Percentiles rank a stretch among this genome's conserved stretches.
phyloP scores from a whole-genome alignment of 2,113 vertebrate species.

The Bolborhynchus lineola region DNA sequence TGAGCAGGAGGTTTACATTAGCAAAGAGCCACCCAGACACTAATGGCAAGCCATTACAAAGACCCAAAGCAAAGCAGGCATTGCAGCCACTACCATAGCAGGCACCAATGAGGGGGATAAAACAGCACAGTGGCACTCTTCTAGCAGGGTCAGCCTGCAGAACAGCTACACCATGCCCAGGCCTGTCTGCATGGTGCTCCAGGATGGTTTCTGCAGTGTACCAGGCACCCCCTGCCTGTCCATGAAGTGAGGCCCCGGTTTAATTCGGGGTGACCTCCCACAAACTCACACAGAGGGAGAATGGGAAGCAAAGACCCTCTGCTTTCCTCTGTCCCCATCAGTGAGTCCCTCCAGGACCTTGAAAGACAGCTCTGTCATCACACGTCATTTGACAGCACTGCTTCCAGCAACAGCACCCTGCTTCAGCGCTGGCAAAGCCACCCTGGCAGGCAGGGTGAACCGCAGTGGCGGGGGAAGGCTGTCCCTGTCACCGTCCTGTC shows the following conservation, averaged over 20 bases:
- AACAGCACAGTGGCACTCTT: not conserved
- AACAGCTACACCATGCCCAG: not conserved
- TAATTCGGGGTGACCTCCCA: not conserved
- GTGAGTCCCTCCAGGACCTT: not conserved
- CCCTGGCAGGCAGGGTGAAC: not conserved
- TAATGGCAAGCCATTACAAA: not conserved
- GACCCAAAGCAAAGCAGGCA: not conserved
- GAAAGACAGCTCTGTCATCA: not conserved
- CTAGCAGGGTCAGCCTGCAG: not conserved
- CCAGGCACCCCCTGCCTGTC: not conserved
- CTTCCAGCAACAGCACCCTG: not conserved
- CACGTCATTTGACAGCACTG: not conserved
- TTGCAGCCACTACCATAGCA: not conserved
- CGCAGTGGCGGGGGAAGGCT: not conserved
- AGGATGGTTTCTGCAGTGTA: not conserved
- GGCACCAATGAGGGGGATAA: not conserved
- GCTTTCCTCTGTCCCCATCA: not conserved
- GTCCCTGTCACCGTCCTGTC: not conserved
- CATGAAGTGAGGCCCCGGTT: not conserved
- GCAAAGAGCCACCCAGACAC: not conserved
- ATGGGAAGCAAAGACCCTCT: accelerated
- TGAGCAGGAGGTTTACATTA: not conserved
- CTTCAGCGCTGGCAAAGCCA: not conserved
- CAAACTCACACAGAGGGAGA: not conserved
- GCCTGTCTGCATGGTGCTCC: accelerated